These are phyloP conservation scores for Diabrotica undecimpunctata DNA, from an alignment of 1,140 invertebrate species.

Conservation along the genomic window DNA sequence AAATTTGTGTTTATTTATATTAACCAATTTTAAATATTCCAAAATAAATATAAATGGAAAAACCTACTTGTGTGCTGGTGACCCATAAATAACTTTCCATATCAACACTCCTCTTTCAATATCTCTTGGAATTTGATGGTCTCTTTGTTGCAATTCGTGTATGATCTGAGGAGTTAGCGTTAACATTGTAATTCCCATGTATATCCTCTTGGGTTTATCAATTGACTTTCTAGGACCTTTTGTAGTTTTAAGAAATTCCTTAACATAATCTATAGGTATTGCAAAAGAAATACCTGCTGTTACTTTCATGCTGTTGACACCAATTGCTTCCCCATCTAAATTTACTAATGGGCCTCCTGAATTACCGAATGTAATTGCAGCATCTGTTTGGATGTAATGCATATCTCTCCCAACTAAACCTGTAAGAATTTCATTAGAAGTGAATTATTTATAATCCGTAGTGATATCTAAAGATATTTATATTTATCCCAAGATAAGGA, in stretches of 20 bases:
- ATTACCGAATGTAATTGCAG: conserved; percentile 92
- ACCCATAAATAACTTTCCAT: conserved; percentile 80
- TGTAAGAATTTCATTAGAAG: not conserved
- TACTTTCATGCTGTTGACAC: conserved; percentile 93
- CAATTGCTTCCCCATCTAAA: conserved; percentile 89
- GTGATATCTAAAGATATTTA: too few relatives aligned
- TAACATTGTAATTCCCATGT: conserved; percentile 86
- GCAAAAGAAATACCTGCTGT: conserved; percentile 91
- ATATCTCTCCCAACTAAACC: conserved; percentile 78
- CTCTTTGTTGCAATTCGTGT: conserved; percentile 63
- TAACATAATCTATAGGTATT: conserved; percentile 82
- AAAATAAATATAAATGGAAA: too few relatives aligned
- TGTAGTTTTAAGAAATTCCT: conserved; percentile 71
- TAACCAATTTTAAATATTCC: too few relatives aligned
- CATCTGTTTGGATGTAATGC: conserved; percentile 93
- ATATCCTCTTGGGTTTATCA: conserved; percentile 53
- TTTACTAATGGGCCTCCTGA: conserved; percentile 92
- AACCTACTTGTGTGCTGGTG: conserved; percentile 79
- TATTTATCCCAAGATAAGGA: too few relatives aligned
- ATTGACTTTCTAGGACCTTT: conserved; percentile 41
- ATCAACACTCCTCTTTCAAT: conserved; percentile 77
- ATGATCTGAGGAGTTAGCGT: conserved; percentile 76
- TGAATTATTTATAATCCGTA: too few relatives aligned
- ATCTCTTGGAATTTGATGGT: conserved; percentile 51
- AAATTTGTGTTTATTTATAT: too few relatives aligned